Conservation (phyloP, 64 coral and sea anemone species). For the Platygyra sinensis region DNA sequence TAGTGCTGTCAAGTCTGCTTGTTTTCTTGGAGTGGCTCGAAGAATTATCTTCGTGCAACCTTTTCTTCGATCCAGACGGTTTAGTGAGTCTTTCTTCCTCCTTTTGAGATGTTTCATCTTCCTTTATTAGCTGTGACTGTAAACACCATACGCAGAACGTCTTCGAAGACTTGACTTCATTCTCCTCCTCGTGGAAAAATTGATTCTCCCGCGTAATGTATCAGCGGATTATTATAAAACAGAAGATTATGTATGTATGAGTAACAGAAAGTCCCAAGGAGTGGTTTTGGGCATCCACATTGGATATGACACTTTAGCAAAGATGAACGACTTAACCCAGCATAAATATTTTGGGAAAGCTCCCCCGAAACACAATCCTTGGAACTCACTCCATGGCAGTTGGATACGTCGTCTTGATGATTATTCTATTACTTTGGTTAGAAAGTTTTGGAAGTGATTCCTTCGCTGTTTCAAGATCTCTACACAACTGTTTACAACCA, state of each 20-base stretch:
- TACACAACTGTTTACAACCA: slow-evolving; percentile 1
- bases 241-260: not conserved
- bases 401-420: slow-evolving; percentile 69
- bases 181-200: not conserved
- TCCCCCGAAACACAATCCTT: slow-evolving; percentile 10
- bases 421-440: slow-evolving; percentile 29
- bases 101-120: slow-evolving; percentile 17
- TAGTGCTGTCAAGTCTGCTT: slow-evolving; percentile 38
- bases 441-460: slow-evolving; percentile 64
- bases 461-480: slow-evolving; percentile 61
- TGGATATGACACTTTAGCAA: not conserved
- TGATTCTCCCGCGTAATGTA: not conserved
- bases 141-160: slow-evolving; percentile 62
- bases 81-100: not conserved
- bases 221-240: not conserved
- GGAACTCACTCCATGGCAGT: slow-evolving; percentile 51
- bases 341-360: slow-evolving; percentile 57
- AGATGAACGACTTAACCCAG: not conserved
- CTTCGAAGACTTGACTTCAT: slow-evolving; percentile 28
- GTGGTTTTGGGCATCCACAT: too few relatives aligned
- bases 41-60: slow-evolving; percentile 46
- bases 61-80: slow-evolving; percentile 35
- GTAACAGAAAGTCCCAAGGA: not conserved
- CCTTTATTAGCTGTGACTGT: slow-evolving; percentile 44
- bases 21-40: slow-evolving; percentile 39